Base-by-base conservation (phyloP, 2,113 vertebrate species). In the Tamias sibiricus region DNA sequence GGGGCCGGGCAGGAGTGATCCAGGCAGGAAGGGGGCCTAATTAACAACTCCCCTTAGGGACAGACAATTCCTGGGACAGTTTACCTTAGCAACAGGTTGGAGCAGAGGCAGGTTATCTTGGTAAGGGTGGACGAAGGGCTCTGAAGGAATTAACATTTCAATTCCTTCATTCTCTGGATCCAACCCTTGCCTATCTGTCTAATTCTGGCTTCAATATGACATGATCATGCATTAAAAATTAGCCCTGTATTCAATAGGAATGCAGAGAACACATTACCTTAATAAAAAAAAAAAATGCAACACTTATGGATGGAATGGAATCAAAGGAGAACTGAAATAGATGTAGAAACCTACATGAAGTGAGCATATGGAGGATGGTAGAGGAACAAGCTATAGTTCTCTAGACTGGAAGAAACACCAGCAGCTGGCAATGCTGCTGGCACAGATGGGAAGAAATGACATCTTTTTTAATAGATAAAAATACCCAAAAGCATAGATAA, bases 401-500 rank as follows among this genome's bases (percentile, higher is more conserved):
- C 93, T 91, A 82, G 79, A 66, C 11, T 54, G 76, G 59, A 91
- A 94, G 37, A 96, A 89, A 85, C 91, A 52, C 35, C 6, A 77
- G 49, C 68, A 94, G 64, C 88, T 96, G 94, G 37, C 14, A 96
- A 17, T 77, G 49, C 40, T 84, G 11, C 54, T 97, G 69, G 52
- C 49, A 92, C 59, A 96, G 87, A 72, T 97, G 74, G 59, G 91
- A 96, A 97, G 62, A 79, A 40, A 72, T 47, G 59, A n/a, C 59
- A 91, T 71, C 75, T 49, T 86, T 91, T 96, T 77, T 83, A 93
- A 97, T 76, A 89, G 44, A 79, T 88, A 91, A 93, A 95, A 85
- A 87, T 81, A 93, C 62, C 64, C 64, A 89, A 88, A 95, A 86
- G 59, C 93, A 86, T 26, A 87, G 42, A 94, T 93, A 66, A 94